Conservation (phyloP, 2,113 vertebrate species). For the Polypterus bichir region DNA sequence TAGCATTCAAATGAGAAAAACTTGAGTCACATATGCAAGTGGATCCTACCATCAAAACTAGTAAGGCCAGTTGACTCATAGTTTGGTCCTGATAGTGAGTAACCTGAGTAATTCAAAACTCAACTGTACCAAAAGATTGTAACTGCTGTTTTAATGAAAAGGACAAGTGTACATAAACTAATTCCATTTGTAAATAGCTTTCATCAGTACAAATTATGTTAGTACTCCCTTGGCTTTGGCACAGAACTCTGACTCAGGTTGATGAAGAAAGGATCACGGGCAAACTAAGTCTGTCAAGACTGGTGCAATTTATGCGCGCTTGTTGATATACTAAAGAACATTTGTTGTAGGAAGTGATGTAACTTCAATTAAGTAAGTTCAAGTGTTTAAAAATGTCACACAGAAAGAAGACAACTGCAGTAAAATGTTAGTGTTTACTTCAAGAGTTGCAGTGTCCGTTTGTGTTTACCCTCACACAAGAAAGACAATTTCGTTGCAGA, state of each 20-base stretch:
- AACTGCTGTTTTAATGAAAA: conserved; percentile 5
- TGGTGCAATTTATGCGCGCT: conserved; percentile 4
- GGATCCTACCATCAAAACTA: conserved; percentile 14
- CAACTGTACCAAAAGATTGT: conserved; percentile 7
- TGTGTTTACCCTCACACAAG: conserved; percentile 10
- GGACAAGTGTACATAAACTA: conserved; percentile 9
- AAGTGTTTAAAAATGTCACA: conserved; percentile 14
- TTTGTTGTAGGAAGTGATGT: conserved; percentile 13
- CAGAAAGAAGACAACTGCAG: conserved; percentile 7
- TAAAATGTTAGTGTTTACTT: neutral
- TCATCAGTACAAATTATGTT: conserved; percentile 3
- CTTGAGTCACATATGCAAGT: conserved; percentile 18
- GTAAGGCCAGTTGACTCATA: neutral
- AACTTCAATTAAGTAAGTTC: conserved; percentile 11
- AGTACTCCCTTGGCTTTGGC: conserved; percentile 11
- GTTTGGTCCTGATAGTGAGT: conserved; percentile 8
- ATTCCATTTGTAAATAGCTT: conserved; percentile 9
- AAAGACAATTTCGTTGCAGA: conserved; percentile 10
- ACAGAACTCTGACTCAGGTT: neutral
- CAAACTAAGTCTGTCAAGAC: conserved; percentile 11
- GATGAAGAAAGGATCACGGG: conserved; percentile 8
- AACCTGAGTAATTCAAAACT: conserved; percentile 11
- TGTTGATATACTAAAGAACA: conserved; percentile 3
- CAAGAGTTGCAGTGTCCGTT: conserved; percentile 9
- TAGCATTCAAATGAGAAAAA: conserved; percentile 21